phyloP scores from a whole-genome alignment of 2,113 vertebrate genomes.

The Kryptolebias marmoratus region DNA sequence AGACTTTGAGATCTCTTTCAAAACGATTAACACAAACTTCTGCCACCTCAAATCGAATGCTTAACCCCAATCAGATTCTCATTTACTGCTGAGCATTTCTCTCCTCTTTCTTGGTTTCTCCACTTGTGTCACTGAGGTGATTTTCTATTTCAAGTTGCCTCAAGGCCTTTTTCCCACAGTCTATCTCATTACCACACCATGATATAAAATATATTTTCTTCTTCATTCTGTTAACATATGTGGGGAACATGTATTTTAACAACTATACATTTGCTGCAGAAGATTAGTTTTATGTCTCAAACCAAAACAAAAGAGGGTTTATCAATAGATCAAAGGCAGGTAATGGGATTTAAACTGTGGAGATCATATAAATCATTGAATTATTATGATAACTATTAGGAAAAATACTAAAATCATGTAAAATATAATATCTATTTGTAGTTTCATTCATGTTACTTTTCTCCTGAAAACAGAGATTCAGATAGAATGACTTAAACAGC shows the following conservation, averaged over 20 bases:
- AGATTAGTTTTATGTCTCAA: background rate
- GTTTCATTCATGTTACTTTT: no score
- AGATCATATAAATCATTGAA: background rate
- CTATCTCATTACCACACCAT: background rate
- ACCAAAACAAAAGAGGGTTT: background rate
- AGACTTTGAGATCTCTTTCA: background rate
- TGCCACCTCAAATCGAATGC: background rate
- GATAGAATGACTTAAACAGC: no score
- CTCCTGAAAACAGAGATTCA: no score
- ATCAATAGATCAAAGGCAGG: background rate
- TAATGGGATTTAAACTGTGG: background rate
- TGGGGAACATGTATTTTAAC: background rate
- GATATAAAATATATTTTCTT: background rate
- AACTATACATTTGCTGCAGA: background rate
- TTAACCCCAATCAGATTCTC: constrained; percentile 12
- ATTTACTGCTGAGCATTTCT: background rate
- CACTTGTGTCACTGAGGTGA: background rate
- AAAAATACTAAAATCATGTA: no score
- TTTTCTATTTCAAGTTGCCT: background rate
- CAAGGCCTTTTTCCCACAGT: constrained; percentile 1
- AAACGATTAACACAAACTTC: background rate
- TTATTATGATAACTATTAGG: background rate
- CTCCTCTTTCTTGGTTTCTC: background rate
- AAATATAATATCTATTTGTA: no score
- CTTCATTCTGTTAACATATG: background rate